Evolutionary conservation across 2,113 vertebrate genomes (phyloP).

Genomic region (Picathartes gymnocephalus): DNA sequence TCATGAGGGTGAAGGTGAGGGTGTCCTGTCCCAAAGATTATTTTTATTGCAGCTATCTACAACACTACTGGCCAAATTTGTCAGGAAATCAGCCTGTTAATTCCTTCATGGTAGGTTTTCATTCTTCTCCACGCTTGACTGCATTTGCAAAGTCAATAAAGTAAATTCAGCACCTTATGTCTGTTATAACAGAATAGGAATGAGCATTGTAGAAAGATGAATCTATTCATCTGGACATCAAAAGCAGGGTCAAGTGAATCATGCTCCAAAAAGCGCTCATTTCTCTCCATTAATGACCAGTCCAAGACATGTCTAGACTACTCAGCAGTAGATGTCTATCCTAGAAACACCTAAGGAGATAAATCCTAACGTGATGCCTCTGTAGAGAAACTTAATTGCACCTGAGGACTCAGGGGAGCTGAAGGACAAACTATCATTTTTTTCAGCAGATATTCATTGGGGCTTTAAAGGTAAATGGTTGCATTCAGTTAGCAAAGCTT

Average conservation of each 20-base stretch:
- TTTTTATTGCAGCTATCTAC: background rate
- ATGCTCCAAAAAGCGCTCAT: background rate
- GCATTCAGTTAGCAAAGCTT: background rate
- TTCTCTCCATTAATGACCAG: background rate
- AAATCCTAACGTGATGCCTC: background rate
- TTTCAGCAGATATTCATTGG: background rate
- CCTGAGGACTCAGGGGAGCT: background rate
- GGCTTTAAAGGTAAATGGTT: background rate
- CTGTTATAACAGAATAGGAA: background rate
- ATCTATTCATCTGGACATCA: background rate
- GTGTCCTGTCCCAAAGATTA: background rate
- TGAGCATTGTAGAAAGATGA: background rate
- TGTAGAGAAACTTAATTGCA: background rate
- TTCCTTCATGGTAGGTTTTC: background rate
- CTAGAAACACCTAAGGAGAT: background rate
- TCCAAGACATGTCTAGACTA: conserved; percentile 8
- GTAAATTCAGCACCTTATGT: background rate
- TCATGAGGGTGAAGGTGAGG: background rate
- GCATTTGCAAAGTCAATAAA: background rate
- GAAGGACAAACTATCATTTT: background rate
- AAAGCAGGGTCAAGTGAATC: background rate
- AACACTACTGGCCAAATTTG: background rate
- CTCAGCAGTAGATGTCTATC: background rate
- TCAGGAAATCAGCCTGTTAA: background rate
- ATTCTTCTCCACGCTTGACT: background rate